Percentiles rank a stretch among this genome's conserved stretches.
Conservation (phyloP, 2,888 invertebrate genomes). For the Philopedon plagiatum region DNA sequence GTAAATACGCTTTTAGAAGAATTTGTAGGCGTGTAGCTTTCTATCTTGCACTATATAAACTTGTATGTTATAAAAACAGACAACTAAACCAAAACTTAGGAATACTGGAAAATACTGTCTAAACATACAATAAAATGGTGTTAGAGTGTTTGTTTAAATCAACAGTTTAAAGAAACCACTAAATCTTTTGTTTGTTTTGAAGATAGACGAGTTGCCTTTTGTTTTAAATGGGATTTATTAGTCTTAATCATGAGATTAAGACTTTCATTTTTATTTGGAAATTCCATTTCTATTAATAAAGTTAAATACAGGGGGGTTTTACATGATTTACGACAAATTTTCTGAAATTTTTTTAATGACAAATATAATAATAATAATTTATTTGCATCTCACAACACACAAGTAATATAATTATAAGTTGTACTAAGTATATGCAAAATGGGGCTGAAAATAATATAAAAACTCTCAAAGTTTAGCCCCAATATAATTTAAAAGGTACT, state of each 20-base stretch:
- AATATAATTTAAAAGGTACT: too few relatives aligned
- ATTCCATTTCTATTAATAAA: too few relatives aligned
- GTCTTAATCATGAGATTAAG: neutral
- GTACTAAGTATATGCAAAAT: too few relatives aligned
- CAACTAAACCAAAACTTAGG: neutral
- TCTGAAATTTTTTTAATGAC: too few relatives aligned
- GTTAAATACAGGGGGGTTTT: neutral
- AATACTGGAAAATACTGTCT: neutral
- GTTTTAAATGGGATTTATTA: neutral
- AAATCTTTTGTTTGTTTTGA: constrained; percentile 4
- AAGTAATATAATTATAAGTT: too few relatives aligned
- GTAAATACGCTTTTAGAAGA: neutral
- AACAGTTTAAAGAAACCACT: constrained; percentile 12
- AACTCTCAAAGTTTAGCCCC: too few relatives aligned
- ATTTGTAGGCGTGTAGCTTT: neutral
- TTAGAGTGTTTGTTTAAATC: neutral
- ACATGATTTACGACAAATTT: too few relatives aligned
- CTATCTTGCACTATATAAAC: neutral
- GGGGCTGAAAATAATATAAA: too few relatives aligned
- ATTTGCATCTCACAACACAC: too few relatives aligned
- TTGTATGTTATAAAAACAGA: neutral
- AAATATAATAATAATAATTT: too few relatives aligned
- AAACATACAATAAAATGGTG: constrained; percentile 15
- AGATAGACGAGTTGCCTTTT: neutral
- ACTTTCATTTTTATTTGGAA: too few relatives aligned